These are phyloP conservation scores for Drosophila kanekoi DNA, from an alignment of 2,888 invertebrate species.

Conservation along the genomic window DNA sequence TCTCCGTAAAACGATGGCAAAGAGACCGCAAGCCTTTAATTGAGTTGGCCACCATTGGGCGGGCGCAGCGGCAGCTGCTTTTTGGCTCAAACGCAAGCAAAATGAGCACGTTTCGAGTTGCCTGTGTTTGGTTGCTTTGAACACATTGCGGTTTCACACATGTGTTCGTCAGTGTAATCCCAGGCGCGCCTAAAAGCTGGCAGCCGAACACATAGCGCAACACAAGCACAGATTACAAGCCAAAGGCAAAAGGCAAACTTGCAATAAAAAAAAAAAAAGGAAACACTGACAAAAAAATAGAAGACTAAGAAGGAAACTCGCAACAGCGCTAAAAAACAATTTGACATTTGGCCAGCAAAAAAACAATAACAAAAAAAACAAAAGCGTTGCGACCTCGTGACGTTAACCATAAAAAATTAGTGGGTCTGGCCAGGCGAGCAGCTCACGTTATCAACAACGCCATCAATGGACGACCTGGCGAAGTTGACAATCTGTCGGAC, in stretches of 20 bases:
- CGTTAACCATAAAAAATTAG: constrained; percentile 74
- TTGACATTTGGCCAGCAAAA: constrained; percentile 77
- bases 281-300: no score
- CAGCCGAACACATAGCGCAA: constrained; percentile 21
- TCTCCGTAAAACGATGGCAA: constrained; percentile 37
- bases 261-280: constrained; percentile 62
- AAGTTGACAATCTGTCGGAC: constrained; percentile 63
- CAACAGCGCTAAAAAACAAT: constrained; percentile 74
- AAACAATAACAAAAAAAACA: constrained; percentile 10
- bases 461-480: constrained; percentile 60
- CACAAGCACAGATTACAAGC: constrained; percentile 64
- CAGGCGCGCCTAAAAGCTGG: constrained; percentile 63
- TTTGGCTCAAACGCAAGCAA: constrained; percentile 29
- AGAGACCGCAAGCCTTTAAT: constrained; percentile 60
- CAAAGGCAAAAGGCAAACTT: constrained; percentile 39
- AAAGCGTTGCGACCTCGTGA: constrained; percentile 47
- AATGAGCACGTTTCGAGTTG: constrained; percentile 63
- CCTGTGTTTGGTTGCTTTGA: constrained; percentile 59
- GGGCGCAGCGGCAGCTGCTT: constrained; percentile 19
- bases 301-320: constrained; percentile 29
- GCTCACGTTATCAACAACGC: constrained; percentile 73
- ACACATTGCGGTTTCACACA: constrained; percentile 70
- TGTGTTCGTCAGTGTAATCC: constrained; percentile 49
- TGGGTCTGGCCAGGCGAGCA: constrained; percentile 64
- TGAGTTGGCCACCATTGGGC: constrained; percentile 42